Evolutionary conservation across 1,140 invertebrate genomes (phyloP).

Genomic region (Aphis gossypii): DNA sequence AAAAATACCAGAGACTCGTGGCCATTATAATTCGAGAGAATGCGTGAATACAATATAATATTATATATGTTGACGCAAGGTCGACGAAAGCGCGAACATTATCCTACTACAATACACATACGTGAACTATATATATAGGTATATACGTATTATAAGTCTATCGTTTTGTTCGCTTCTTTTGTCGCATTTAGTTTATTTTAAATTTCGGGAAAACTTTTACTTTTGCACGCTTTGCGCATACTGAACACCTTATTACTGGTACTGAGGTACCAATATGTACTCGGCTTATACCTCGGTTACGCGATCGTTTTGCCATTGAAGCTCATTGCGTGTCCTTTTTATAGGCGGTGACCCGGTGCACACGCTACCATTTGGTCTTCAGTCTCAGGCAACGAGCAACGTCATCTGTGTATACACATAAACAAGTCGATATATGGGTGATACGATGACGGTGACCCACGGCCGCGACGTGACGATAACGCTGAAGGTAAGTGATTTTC

Average conservation of each 20-base stretch:
- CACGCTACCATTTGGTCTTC: background rate
- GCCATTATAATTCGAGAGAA: background rate
- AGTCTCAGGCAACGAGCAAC: background rate
- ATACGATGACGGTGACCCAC: background rate
- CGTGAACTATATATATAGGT: background rate
- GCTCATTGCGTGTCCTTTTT: background rate
- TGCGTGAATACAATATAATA: background rate
- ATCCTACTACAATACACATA: background rate
- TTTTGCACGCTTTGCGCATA: slow-evolving; percentile 46
- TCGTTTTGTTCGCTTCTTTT: slow-evolving; percentile 34
- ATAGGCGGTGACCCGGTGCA: background rate
- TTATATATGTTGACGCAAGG: slow-evolving; percentile 18
- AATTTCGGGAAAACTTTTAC: slow-evolving; percentile 51
- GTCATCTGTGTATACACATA: background rate
- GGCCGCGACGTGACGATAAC: background rate
- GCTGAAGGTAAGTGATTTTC: slow-evolving; percentile 12
- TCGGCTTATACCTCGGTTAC: background rate
- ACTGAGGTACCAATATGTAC: background rate
- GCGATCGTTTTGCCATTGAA: background rate
- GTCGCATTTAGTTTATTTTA: background rate
- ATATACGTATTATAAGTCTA: background rate
- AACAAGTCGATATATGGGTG: background rate
- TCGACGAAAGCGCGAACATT: slow-evolving; percentile 55
- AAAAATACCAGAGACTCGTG: slow-evolving; percentile 15
- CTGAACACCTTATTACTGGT: background rate